These are phyloP conservation scores for Anhinga rufa DNA, from an alignment of 2,113 vertebrate genomes.

Conservation along the genomic window DNA sequence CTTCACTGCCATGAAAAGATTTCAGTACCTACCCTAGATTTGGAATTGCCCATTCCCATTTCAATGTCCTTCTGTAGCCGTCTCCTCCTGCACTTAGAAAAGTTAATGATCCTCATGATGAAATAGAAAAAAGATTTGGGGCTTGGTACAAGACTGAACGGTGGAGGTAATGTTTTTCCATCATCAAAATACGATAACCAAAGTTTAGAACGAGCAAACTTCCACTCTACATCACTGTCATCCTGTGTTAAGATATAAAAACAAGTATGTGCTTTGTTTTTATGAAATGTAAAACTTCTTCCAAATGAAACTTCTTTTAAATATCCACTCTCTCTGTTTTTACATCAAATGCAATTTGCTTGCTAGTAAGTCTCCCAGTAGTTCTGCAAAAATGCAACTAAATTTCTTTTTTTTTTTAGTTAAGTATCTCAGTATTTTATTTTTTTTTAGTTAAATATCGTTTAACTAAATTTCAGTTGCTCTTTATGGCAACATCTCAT, in stretches of 20 bases:
- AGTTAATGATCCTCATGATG: constrained; percentile 74
- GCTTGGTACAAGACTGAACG: constrained; percentile 87
- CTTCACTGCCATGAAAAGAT: neutral
- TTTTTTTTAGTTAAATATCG: neutral
- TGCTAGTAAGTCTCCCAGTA: neutral
- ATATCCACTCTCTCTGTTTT: neutral
- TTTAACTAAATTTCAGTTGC: neutral
- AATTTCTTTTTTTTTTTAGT: no score
- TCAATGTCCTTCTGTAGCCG: constrained; percentile 81
- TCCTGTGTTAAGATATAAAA: constrained; percentile 70
- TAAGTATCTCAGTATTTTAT: no score
- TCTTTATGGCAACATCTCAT: neutral
- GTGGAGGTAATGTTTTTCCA: constrained; percentile 86
- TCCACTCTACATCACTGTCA: constrained; percentile 90
- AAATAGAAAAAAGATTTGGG: constrained; percentile 86
- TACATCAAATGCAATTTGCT: neutral
- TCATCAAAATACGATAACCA: constrained; percentile 90
- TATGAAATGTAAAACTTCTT: neutral
- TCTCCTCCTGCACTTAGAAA: constrained; percentile 78
- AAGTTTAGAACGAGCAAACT: constrained; percentile 88
- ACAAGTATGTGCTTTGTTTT: neutral
- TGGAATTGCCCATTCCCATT: constrained; percentile 83
- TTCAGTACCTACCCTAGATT: constrained; percentile 78
- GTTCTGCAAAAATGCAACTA: neutral
- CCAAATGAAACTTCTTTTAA: neutral